Evolutionary conservation across 2,113 vertebrate genomes (phyloP).

Genomic region (Tricholaema leucomelas): DNA sequence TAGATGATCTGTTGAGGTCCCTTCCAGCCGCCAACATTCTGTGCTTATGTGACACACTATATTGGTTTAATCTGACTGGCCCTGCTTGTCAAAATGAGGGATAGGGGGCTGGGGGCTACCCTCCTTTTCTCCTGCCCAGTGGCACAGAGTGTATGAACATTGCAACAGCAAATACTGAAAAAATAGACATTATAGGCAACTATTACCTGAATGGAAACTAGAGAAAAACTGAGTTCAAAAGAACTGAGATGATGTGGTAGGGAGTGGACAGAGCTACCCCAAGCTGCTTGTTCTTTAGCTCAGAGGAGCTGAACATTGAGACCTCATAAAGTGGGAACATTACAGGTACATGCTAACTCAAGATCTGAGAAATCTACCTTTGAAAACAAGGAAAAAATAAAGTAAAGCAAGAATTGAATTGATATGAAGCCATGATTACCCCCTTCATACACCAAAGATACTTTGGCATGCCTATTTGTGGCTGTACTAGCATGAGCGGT

Average conservation of each 20-base stretch:
- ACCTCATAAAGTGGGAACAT: background rate
- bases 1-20: too few relatives aligned
- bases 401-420: background rate
- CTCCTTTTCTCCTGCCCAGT: too few relatives aligned
- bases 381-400: background rate
- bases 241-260: background rate
- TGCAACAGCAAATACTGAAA: background rate
- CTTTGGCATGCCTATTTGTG: background rate
- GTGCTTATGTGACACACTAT: too few relatives aligned
- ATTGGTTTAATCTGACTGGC: too few relatives aligned
- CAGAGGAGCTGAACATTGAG: background rate
- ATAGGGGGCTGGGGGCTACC: too few relatives aligned
- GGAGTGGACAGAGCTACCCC: background rate
- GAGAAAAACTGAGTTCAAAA: background rate
- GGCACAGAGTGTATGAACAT: background rate
- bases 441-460: background rate
- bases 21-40: too few relatives aligned
- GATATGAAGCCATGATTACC: background rate
- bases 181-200: background rate
- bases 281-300: background rate
- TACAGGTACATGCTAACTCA: background rate
- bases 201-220: background rate
- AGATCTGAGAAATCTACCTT: background rate
- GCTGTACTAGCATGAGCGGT: background rate
- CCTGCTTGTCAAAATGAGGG: too few relatives aligned